Percentiles rank a stretch among this genome's conserved stretches.
phyloP scores from a whole-genome alignment of 64 coral and sea anemone genomes.

The Cladopsammia gracilis region DNA sequence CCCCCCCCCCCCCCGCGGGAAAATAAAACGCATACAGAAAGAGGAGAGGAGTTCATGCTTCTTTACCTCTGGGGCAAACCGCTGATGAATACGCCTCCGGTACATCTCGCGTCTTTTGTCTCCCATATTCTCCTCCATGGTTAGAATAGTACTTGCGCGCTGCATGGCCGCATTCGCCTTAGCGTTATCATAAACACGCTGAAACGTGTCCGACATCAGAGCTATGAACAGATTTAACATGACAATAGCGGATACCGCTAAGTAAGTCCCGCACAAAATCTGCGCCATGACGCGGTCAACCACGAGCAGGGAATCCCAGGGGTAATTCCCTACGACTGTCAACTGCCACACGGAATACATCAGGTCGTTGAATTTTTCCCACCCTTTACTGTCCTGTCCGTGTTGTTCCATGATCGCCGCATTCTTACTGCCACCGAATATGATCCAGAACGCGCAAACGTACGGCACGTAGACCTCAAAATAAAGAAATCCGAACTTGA shows the following conservation, averaged over 20 bases:
- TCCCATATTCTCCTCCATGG: conserved; percentile 87
- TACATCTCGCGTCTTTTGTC: conserved; percentile 59
- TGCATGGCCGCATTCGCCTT: conserved; percentile 97
- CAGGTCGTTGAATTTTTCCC: conserved; percentile 91
- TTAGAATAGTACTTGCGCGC: conserved; percentile 82
- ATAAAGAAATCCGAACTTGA: conserved; percentile 94
- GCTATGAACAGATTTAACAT: conserved; percentile 98
- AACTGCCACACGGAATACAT: conserved; percentile 99
- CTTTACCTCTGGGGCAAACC: conserved; percentile 84
- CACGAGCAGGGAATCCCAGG: conserved; percentile 89
- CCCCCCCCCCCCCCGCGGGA: neutral
- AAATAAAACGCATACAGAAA: neutral
- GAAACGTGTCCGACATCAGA: conserved; percentile 99
- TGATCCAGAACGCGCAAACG: conserved; percentile 97
- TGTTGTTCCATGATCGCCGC: conserved; percentile 66
- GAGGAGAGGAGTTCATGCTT: neutral
- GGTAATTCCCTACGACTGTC: conserved; percentile 93
- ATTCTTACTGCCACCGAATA: conserved; percentile 87
- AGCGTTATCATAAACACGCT: conserved; percentile 98
- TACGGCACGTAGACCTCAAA: conserved; percentile 92
- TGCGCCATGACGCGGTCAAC: conserved; percentile 95
- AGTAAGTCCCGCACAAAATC: conserved; percentile 90
- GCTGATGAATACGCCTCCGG: conserved; percentile 63
- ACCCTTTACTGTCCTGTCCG: conserved; percentile 74
- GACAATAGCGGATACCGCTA: conserved; percentile 92